Base-by-base conservation (phyloP, 2,113 vertebrate genomes). In the Phalacrocorax pelagicus region DNA sequence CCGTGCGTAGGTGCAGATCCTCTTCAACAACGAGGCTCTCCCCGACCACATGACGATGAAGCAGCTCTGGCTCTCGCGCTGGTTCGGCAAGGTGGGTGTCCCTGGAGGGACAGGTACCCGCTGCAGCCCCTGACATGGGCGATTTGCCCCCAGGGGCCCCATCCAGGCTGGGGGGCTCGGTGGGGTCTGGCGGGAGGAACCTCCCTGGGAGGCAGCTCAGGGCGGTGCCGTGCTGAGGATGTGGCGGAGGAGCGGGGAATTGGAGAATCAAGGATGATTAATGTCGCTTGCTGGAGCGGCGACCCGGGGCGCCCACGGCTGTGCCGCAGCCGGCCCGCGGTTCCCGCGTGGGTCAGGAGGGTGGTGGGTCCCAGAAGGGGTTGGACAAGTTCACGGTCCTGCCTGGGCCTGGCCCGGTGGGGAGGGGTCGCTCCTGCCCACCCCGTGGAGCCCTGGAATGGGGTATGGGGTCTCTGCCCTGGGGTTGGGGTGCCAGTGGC, bases 11-110 rank as follows among this genome's bases (percentile, higher is more conserved):
- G 98, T 98, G 44, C 98, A 98, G 90, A 96, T 98, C 71, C 94
- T 98, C 42, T 98, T 98, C 77, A 97, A 98, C 95, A 98, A 95
- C 5, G 98, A 98, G 92, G 62, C 96, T n/a, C 98, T 98, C 55
- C 98, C 98, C 0, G 98, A 98, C 80, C 97, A 98, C 89, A 98
- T 98, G 98, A 98, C 98, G 2, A 98, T 98, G 98, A 98, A 98
- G 88, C 98, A 98, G 96, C 94, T 98, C 32, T 98, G 98, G 98
- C 98, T 98, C 2, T 98, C 98, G 1, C 98, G 94, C 67, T 98
- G 98, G 98, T 98, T 98, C 0, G 98, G 98, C 92, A 98, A 98
- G 98, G 98, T 98, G 75, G 91, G 97, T 13, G 49, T 15, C 44
- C 19, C 20, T 1, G 3, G 34, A 1, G 11, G 32, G 46, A 49